Evolutionary conservation across 2,888 invertebrate species (phyloP), one percentile per base, ranked within the genome.

Genomic region (Oxystoma pomonae): DNA sequence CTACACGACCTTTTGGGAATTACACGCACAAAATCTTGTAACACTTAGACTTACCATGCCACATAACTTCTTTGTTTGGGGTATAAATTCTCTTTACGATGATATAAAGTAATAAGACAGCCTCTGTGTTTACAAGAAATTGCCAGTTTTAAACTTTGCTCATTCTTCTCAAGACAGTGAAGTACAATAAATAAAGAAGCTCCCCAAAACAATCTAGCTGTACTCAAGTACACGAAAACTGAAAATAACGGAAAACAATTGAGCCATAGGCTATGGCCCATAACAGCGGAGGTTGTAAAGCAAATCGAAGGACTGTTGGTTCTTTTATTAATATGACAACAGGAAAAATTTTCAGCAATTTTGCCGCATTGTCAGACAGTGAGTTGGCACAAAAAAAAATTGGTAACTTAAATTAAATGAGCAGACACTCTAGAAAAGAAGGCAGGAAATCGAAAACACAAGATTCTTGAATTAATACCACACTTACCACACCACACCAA

Each of bases 271-370:
- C 52, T n/a, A 53, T 53, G 53, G 53, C 7, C 53, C 19, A 53
- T 60, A 21, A 53, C 12, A 59, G 35, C 22, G 56, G 56, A 17
- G 21, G 51, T 50, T 1, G 57, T 52, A 35, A 55, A 65, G 62
- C 57, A 65, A 65, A 63, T 65, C 63, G 59, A 21, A 17, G 18
- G n/a, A 55, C 63, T 55, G 59, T 57, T 60, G 60, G 62, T 62
- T 65, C 62, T 65, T 60, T 65, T 60, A 60, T 53, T 63, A 63
- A 61, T 61, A 35, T 53, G 65, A 63, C 65, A 65, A 53, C 53
- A 59, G 61, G 63, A 65, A 60, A 65, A 63, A 65, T 65, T 62
- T 59, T 49, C n/a, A 9, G 18, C 56, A 60, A 65, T 65, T 63
- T 60, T 57, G 18, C 20, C 20, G 58, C 50, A 50, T 50, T 50